Evolutionary conservation across 2,888 invertebrate species (phyloP).

Genomic region (Arctia plantaginis): DNA sequence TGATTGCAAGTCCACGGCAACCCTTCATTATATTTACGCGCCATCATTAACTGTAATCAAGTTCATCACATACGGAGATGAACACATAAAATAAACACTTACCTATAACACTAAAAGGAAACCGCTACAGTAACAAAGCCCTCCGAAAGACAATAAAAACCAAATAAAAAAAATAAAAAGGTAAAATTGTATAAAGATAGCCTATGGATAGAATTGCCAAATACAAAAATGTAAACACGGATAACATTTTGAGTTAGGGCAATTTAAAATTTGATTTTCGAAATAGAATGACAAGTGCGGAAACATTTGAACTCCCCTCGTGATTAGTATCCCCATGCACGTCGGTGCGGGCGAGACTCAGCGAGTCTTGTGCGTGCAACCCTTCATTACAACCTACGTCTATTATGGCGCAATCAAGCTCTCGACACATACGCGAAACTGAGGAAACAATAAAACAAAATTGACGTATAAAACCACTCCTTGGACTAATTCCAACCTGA

Average conservation of each 20-base stretch:
- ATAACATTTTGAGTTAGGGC: conserved; percentile 58
- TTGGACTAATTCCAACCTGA: conserved; percentile 72
- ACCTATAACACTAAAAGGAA: conserved; percentile 69
- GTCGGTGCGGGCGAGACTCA: conserved; percentile 55
- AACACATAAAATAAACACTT: conserved; percentile 77
- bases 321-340: conserved; percentile 77
- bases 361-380: conserved; percentile 77
- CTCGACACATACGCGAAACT: conserved; percentile 83
- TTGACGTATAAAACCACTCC: conserved; percentile 82
- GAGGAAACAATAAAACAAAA: conserved; percentile 84
- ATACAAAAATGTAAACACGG: conserved; percentile 49
- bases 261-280: conserved; percentile 71
- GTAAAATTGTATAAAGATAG: conserved; percentile 16
- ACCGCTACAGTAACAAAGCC: conserved; percentile 39
- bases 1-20: conserved; percentile 71
- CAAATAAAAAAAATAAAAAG: conserved; percentile 15
- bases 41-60: conserved; percentile 81
- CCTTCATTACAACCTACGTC: conserved; percentile 82
- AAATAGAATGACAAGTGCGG: conserved; percentile 76
- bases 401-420: conserved; percentile 83
- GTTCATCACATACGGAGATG: conserved; percentile 78
- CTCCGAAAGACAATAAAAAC: conserved; percentile 24
- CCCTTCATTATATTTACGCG: conserved; percentile 82
- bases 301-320: conserved; percentile 76
- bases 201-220: conserved; percentile 35